Base-by-base conservation (phyloP, 2,888 invertebrate species). In the Apotomis capreana region DNA sequence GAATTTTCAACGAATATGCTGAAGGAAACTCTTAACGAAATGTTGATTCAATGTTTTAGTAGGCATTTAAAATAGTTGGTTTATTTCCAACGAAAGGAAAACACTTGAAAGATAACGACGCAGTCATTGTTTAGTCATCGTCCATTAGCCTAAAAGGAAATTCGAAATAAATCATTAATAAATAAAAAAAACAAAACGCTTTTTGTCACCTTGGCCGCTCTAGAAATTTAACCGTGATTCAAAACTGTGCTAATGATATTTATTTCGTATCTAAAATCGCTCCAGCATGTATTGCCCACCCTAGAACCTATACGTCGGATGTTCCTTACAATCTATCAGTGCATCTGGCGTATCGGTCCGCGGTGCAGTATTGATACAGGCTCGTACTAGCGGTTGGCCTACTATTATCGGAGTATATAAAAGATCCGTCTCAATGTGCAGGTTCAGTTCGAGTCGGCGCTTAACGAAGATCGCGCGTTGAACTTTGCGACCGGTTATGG, bases 311-410 rank as follows among this genome's bases (percentile, higher is more conserved):
- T 44, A 65, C 9, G 65, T 26, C 55, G 55, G 36, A 55, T 46
- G 65, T n/a, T n/a, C 46, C 3, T 46, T 46, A 57, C 65, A 9
- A 4, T n/a, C 8, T 12, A 26, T 26, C 65, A n/a, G 12, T n/a
- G 55, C 65, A 46, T 65, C 46, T 46, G 65, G 3, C 80, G 79
- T 84, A 84, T 83, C 83, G 78, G 76, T 77, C 46, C 5, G 65
- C 55, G 55, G 64, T 65, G 57, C 46, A 65, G 55, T 65, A 86
- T 84, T 72, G 80, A 89, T 87, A 86, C 89, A 86, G 87, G 87
- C 87, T 84, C 76, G 78, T 81, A 83, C 79, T 90, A 92, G 91
- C 93, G 93, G 93, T 92, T 91, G 92, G 85, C 93, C 92, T 90
- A 93, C 91, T 84, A 87, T 89, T 82, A 83, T 76, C 81, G 78